Base-by-base conservation (phyloP, 2,797 vertebrate genomes). In the Chelon auratus region DNA sequence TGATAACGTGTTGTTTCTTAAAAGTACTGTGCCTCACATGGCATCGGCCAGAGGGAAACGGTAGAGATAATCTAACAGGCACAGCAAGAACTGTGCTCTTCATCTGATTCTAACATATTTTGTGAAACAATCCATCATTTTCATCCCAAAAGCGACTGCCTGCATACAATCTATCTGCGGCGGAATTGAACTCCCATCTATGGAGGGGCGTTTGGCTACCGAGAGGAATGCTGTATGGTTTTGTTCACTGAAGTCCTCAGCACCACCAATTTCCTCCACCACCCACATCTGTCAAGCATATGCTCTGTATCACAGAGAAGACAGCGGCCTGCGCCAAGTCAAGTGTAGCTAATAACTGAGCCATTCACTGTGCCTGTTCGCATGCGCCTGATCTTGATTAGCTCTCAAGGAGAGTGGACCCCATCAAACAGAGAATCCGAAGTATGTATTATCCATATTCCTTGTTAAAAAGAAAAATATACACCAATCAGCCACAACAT, bases 281-380 rank as follows among this genome's bases (percentile, higher is more conserved):
- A 55, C 62, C 55, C 75, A 92, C 92, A 93, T 93, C 90, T 94
- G 93, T 80, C 54, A 62, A 84, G 72, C 93, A 94, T 84, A 93
- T 94, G 92, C 68, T 71, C 60, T 56, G 43, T 73, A 75, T 80
- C 69, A 68, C 36, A 60, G 69, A 59, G 70, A 81, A 65, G 63
- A 50, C 56, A 59, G 51, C 62, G 67, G 72, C 66, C 78, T 9
- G 37, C 43, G 62, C 72, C 68, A 61, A 84, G 78, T 60, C 24
- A 5, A 65, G 61, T 53, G 2, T 1, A 72, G 54, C 64, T 78
- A 75, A 81, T 77, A 82, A 63, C 58, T 5, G 4, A 75, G 57
- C 64, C 52, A 48, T 72, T 62, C 59, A 45, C 65, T 55, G 69
- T 47, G 67, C 78, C 68, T 57, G 22, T 30, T 73, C 54, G 37